Conservation (phyloP, 2,113 vertebrate genomes). For the Arizona elegans region DNA sequence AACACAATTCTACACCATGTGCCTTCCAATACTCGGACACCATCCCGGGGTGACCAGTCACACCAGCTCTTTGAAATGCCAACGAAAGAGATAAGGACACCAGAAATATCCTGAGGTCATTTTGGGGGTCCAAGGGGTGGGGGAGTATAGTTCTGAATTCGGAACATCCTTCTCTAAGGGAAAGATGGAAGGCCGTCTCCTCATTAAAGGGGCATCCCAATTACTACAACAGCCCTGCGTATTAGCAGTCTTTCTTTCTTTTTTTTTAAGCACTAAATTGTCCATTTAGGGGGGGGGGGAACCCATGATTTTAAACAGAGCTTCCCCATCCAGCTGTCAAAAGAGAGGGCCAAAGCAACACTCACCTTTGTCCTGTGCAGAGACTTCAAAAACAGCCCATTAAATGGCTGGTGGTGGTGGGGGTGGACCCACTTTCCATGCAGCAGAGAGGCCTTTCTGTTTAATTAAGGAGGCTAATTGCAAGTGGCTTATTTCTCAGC, state of each 20-base stretch:
- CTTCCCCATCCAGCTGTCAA: neutral
- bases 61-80: neutral
- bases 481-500: conserved; percentile 43
- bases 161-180: no score
- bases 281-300: neutral
- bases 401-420: neutral
- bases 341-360: conserved; percentile 40
- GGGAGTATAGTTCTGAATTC: neutral
- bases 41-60: no score
- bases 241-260: neutral
- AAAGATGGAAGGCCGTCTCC: neutral
- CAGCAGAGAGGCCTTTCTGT: conserved; percentile 34
- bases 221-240: neutral
- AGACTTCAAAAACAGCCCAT: conserved; percentile 47
- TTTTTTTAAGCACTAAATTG: neutral
- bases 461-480: conserved; percentile 68
- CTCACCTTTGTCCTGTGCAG: conserved; percentile 15
- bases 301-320: neutral
- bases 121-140: no score
- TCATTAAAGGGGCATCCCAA: neutral
- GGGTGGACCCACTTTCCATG: conserved; percentile 3
- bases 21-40: no score
- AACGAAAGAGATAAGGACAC: neutral
- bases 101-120: neutral
- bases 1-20: no score